phyloP scores from a whole-genome alignment of 2,113 vertebrate species.

The Urocolius indicus region DNA sequence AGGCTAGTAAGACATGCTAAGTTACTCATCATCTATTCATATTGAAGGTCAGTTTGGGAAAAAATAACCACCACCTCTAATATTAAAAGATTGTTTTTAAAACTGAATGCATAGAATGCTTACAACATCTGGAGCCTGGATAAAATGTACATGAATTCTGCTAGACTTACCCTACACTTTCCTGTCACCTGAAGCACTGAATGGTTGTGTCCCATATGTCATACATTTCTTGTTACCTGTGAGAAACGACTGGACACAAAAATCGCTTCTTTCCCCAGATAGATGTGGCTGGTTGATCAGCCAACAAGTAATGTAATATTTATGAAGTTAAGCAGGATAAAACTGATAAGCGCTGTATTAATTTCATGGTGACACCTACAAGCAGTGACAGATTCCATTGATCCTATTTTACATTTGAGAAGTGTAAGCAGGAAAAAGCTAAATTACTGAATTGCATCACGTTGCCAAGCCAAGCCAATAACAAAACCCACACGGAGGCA shows the following conservation, averaged over 20 bases:
- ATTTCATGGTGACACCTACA: not conserved
- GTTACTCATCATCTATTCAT: not conserved
- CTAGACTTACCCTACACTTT: constrained; percentile 11
- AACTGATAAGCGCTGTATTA: not conserved
- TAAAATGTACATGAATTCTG: constrained; percentile 27
- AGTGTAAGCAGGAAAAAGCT: not conserved
- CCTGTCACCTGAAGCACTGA: not conserved
- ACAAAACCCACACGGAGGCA: not conserved
- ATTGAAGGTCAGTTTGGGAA: not conserved
- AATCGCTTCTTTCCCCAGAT: not conserved
- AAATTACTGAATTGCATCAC: not conserved
- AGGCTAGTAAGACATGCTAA: not conserved
- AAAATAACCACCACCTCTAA: constrained; percentile 1
- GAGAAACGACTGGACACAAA: not conserved
- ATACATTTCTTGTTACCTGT: constrained; percentile 28
- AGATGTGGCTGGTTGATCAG: not conserved
- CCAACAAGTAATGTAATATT: not conserved
- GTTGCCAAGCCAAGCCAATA: not conserved
- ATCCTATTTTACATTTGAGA: not conserved
- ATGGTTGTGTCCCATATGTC: not conserved
- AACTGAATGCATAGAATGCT: not conserved
- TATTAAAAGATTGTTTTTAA: not conserved
- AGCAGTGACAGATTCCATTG: not conserved
- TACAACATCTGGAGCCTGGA: constrained; percentile 27
- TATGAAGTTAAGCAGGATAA: not conserved